Base-by-base conservation (phyloP, 2,888 invertebrate genomes). In the Coenonympha arcania region DNA sequence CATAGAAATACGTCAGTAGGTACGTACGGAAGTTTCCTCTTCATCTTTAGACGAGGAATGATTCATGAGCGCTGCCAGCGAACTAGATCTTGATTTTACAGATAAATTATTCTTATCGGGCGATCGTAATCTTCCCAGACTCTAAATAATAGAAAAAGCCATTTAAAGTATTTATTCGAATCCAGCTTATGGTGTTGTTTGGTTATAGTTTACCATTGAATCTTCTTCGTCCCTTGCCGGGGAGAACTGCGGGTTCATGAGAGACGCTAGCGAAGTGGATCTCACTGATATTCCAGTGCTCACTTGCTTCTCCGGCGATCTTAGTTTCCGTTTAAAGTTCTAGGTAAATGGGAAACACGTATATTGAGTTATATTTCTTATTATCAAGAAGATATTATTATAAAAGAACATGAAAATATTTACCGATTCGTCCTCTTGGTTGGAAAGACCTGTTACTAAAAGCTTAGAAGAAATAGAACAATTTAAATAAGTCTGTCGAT, bases 311-410 rank as follows among this genome's bases (percentile, higher is more conserved):
- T 90, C 89, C 0, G 90, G 87, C 16, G 89, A 84, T 26, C 85
- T 84, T 53, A 92, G 68, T 36, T 89, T 87, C 64, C 90, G 88
- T 62, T 88, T 88, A 66, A 92, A 91, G 65, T 91, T 90, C 92
- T 92, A 69, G 50, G 66, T 34, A 16, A 53, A 36, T 34, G 8
- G 16, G 4, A 1, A 33, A 33, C 3, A 15, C 2, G 8, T 11
- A 5, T 33, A n/a, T 11, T 4, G 16, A 16, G 8, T 2, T 3
- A 4, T 33, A 9, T 6, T 16, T 16, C 16, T 33, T 13, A 16
- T 16, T 33, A 9, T 8, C 8, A n/a, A n/a, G n/a, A n/a, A n/a
- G n/a, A n/a, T 6, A 11, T 28, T 30, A 13, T 30, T 13, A 30
- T 4, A 13, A n/a, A n/a, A n/a, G n/a, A n/a, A n/a, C n/a, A 11